Evolutionary conservation across 2,888 invertebrate species (phyloP).

Genomic region (Stenolophus ochropezus): DNA sequence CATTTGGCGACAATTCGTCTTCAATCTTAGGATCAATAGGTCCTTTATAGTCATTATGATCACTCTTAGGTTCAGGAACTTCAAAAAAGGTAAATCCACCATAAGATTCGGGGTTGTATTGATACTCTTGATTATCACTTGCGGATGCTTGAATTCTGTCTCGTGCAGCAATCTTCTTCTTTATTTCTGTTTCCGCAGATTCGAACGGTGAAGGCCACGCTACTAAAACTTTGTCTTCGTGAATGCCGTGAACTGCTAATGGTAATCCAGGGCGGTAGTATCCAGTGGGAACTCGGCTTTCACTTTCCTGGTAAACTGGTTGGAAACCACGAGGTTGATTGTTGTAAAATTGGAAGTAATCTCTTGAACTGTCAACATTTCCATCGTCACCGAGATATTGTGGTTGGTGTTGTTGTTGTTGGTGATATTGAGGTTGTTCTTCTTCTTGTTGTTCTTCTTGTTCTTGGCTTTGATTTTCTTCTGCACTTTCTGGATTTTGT

Average conservation of each 20-base stretch:
- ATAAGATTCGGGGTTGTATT: slow-evolving; percentile 50
- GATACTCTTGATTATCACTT: slow-evolving; percentile 41
- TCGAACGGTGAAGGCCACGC: slow-evolving; percentile 69
- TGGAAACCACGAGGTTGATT: slow-evolving; percentile 64
- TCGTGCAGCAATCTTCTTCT: slow-evolving; percentile 46
- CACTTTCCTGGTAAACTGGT: slow-evolving; percentile 67
- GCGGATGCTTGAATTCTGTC: slow-evolving; percentile 37
- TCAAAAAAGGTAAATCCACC: slow-evolving; percentile 39
- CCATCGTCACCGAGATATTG: slow-evolving; percentile 39
- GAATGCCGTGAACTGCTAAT: slow-evolving; percentile 64
- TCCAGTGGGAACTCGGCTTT: slow-evolving; percentile 8
- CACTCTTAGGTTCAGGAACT: slow-evolving; percentile 34
- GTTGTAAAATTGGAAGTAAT: slow-evolving; percentile 27
- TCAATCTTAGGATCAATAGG: slow-evolving; percentile 64
- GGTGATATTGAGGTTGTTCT: slow-evolving; percentile 38
- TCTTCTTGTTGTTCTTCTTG: slow-evolving; percentile 54
- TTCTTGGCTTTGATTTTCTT: slow-evolving; percentile 59
- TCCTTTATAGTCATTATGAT: slow-evolving; percentile 7
- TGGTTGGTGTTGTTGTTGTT: slow-evolving; percentile 46
- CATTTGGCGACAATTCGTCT: slow-evolving; percentile 67
- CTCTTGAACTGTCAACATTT: slow-evolving; percentile 39
- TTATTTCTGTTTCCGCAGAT: slow-evolving; percentile 67
- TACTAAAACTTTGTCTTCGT: slow-evolving; percentile 66
- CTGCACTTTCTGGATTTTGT: slow-evolving; percentile 46
- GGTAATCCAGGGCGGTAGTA: slow-evolving; percentile 50